Evolutionary conservation across 2,888 invertebrate genomes (phyloP), one percentile per base, ranked within the genome.

Genomic region (Ectobius pallidus): DNA sequence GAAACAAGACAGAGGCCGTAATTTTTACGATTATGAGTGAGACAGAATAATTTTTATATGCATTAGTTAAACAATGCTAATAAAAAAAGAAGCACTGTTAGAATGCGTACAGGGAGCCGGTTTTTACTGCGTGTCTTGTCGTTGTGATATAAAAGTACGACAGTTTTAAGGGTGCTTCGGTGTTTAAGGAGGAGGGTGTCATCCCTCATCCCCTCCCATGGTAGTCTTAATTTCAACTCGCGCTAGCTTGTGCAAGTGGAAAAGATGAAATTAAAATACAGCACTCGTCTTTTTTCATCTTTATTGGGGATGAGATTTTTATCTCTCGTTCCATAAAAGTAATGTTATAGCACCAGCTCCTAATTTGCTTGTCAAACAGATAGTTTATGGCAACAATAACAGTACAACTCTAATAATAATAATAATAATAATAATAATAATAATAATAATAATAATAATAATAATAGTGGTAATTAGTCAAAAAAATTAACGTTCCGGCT

Each of bases 21-120:
- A 44, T 65, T 65, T 44, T 65, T 65, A 65, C 27, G 65, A 44
- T 65, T 44, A 65, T 65, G 42, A 27, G 65, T 18, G 27, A 14
- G 44, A 65, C 44, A 18, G 22, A 65, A 65, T 65, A 65, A 65
- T 65, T 65, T 65, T 65, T 65, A 46, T 65, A 65, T 46, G 65
- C 46, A 65, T 65, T 65, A 65, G 27, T 65, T 42, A 46, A 65
- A 65, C 44, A 65, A 46, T 27, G 65, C 65, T 65, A 65, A 65
- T 65, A 65, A 65, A 65, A 65, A 65, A 44, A 44, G 46, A 65
- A 44, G 39, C 65, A 58, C 30, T 58, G 25, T 58, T 30, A 30
- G 22, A 30, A 16, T 58, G 30, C n/a, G 58, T 25, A 58, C 58
- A 58, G 9, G 25, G 22, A 25, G 25, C 52, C 14, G 39, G 14